Percentiles rank a stretch among this genome's conserved stretches.
Conservation (phyloP, 2,888 invertebrate species). For the Dusona sp. region DNA sequence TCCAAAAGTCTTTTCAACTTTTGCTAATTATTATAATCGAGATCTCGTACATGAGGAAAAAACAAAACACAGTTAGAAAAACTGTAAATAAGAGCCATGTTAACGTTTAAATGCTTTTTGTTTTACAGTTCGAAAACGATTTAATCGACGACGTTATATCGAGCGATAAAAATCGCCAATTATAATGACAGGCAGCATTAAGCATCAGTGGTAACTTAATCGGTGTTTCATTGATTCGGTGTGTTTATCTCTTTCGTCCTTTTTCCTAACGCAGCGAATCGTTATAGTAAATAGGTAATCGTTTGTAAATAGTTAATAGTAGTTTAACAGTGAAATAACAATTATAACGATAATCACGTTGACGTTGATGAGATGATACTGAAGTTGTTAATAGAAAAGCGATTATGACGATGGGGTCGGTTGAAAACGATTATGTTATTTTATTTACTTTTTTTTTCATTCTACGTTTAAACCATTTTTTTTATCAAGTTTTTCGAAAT, state of each 20-base stretch:
- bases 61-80: constrained; percentile 1
- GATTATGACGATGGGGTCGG: constrained; percentile 37
- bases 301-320: constrained; percentile 59
- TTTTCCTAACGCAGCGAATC: constrained; percentile 1
- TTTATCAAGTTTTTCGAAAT: constrained; percentile 22
- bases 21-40: background rate
- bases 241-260: constrained; percentile 25
- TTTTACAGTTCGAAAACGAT: constrained; percentile 13
- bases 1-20: background rate
- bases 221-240: constrained; percentile 46
- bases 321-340: constrained; percentile 65
- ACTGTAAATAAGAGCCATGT: background rate
- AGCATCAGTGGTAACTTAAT: constrained; percentile 65
- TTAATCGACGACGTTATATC: constrained; percentile 41
- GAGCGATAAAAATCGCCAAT: constrained; percentile 18
- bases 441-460: constrained; percentile 22
- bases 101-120: constrained; percentile 44
- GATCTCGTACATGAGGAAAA: background rate
- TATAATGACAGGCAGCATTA: constrained; percentile 44
- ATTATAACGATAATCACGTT: constrained; percentile 62
- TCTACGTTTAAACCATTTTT: background rate
- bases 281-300: constrained; percentile 26
- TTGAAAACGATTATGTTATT: constrained; percentile 11
- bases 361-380: constrained; percentile 25
- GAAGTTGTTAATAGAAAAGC: constrained; percentile 46